phyloP scores from a whole-genome alignment of 2,113 vertebrate genomes.

The Scomber scombrus region DNA sequence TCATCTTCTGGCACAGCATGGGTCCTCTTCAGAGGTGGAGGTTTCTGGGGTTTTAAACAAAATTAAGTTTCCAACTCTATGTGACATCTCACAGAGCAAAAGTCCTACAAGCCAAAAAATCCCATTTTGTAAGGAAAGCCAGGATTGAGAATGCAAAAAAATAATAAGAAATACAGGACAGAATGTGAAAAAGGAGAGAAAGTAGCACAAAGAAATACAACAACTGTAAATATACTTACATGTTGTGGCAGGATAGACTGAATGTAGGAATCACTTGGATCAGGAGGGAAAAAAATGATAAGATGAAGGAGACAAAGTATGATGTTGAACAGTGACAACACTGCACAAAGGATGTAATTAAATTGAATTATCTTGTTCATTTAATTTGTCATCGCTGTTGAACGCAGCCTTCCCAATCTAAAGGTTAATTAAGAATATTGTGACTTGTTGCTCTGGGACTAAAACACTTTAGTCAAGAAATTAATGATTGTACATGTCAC shows the following conservation, averaged over 20 bases:
- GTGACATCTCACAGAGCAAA: no score
- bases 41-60: no score
- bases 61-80: no score
- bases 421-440: slow-evolving; percentile 49
- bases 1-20: no score
- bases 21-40: no score
- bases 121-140: no score
- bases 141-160: not conserved
- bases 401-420: slow-evolving; percentile 19
- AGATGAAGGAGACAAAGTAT: not conserved
- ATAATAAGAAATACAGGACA: not conserved
- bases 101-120: no score
- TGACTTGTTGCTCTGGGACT: slow-evolving; percentile 9
- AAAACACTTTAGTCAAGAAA: slow-evolving; percentile 10
- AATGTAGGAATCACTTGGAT: no score
- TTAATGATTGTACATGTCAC: not conserved
- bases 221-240: no score
- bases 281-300: not conserved
- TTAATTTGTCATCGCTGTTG: slow-evolving; percentile 14
- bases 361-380: slow-evolving; percentile 28
- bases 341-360: slow-evolving; percentile 16
- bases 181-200: not conserved
- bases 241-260: no score
- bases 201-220: not conserved
- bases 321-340: slow-evolving; percentile 2